Conservation (phyloP, 2,888 invertebrate genomes). For the Melinaea menophilus region DNA sequence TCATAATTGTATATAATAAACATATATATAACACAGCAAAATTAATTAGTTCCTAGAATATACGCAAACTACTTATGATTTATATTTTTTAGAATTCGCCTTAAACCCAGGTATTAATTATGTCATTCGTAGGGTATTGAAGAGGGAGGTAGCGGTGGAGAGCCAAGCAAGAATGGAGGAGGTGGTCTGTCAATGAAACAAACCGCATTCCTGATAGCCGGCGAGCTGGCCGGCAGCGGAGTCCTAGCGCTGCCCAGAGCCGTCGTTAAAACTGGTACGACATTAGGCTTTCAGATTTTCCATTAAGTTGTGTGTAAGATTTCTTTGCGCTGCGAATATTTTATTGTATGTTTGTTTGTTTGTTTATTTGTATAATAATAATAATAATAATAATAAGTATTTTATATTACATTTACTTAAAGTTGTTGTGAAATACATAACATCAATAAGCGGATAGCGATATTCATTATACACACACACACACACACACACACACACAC, state of each 20-base stretch:
- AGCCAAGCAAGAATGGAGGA: slow-evolving; percentile 24
- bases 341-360: background rate
- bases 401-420: too few relatives aligned
- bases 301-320: background rate
- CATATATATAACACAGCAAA: background rate
- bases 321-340: background rate
- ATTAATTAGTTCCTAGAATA: too few relatives aligned
- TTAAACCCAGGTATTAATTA: background rate
- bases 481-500: background rate
- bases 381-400: too few relatives aligned
- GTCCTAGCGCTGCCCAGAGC: slow-evolving; percentile 83
- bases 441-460: background rate
- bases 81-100: background rate
- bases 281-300: background rate
- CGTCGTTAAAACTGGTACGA: slow-evolving; percentile 79
- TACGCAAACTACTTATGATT: background rate
- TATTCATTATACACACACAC: background rate
- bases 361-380: too few relatives aligned
- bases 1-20: background rate
- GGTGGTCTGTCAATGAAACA: slow-evolving; percentile 57
- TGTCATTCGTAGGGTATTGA: slow-evolving; percentile 20
- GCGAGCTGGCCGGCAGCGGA: slow-evolving; percentile 85
- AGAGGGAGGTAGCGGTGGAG: slow-evolving; percentile 34
- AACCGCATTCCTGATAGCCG: slow-evolving; percentile 81
- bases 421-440: background rate